Percentiles rank a stretch among this genome's conserved stretches.
phyloP scores from a whole-genome alignment of 2,888 invertebrate genomes.

The Micropterix aruncella region DNA sequence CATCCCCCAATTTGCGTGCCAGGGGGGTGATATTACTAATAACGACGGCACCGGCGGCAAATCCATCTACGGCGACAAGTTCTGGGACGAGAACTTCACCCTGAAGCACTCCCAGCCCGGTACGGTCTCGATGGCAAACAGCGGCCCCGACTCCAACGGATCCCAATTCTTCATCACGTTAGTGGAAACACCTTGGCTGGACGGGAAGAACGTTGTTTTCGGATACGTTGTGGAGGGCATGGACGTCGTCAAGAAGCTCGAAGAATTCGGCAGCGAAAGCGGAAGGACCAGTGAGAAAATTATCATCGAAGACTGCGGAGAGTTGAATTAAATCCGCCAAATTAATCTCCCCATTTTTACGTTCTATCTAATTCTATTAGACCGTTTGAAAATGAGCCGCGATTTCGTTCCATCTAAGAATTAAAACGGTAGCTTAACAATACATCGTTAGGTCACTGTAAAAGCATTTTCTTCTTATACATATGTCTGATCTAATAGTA shows the following conservation, averaged over 20 bases:
- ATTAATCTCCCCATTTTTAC: too few species aligned
- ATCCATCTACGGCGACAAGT: slow-evolving; percentile 94
- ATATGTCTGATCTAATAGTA: too few species aligned
- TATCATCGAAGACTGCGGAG: slow-evolving; percentile 60
- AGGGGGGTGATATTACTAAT: slow-evolving; percentile 91
- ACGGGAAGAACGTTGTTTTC: slow-evolving; percentile 85
- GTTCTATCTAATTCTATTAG: too few species aligned
- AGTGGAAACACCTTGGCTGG: slow-evolving; percentile 79
- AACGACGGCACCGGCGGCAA: slow-evolving; percentile 94
- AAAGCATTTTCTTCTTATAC: too few species aligned
- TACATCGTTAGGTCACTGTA: too few species aligned
- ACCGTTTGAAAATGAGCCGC: too few species aligned
- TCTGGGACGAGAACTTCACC: slow-evolving; percentile 92
- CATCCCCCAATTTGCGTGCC: slow-evolving; percentile 96
- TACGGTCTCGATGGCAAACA: slow-evolving; percentile 92
- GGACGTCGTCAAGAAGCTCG: slow-evolving; percentile 75
- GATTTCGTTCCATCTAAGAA: too few species aligned
- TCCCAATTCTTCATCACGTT: slow-evolving; percentile 91
- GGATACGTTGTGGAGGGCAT: slow-evolving; percentile 76
- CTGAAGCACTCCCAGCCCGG: slow-evolving; percentile 91
- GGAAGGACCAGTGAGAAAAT: slow-evolving; percentile 73
- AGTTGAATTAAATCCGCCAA: slow-evolving; percentile 42
- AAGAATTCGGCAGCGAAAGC: slow-evolving; percentile 59
- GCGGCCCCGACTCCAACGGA: slow-evolving; percentile 85
- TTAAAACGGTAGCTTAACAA: too few species aligned